Percentiles rank a stretch among this genome's conserved stretches.
These are phyloP conservation scores for Mythimna ferrago DNA, from an alignment of 2,888 invertebrate genomes.

Conservation along the genomic window DNA sequence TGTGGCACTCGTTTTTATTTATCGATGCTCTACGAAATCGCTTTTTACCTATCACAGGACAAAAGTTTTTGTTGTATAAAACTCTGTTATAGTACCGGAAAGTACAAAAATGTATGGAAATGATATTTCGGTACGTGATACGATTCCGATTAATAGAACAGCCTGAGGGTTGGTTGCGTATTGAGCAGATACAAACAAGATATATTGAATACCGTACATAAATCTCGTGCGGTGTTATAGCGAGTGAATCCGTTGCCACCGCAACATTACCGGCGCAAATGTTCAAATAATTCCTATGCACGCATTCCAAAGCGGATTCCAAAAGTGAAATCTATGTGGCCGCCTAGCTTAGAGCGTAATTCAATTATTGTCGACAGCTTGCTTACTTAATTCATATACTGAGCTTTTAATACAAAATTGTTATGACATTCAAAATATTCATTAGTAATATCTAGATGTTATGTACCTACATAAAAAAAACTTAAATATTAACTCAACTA, in stretches of 20 bases:
- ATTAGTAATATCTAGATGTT: constrained; percentile 1
- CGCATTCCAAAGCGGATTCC: constrained; percentile 73
- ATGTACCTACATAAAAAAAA: too few species aligned
- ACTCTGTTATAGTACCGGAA: constrained; percentile 47
- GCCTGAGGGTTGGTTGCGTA: constrained; percentile 61
- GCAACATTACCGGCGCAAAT: constrained; percentile 75
- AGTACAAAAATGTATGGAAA: constrained; percentile 55
- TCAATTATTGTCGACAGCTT: constrained; percentile 59
- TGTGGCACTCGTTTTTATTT: constrained; percentile 81
- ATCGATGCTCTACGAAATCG: constrained; percentile 76
- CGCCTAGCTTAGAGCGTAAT: constrained; percentile 58
- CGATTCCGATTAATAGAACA: constrained; percentile 73
- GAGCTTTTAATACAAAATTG: constrained; percentile 35
- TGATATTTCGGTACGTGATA: constrained; percentile 60
- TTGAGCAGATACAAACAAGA: constrained; percentile 74
- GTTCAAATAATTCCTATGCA: constrained; percentile 78
- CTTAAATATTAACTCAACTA: too few species aligned
- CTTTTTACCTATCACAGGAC: constrained; percentile 73
- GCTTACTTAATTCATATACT: constrained; percentile 51
- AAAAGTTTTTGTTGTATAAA: constrained; percentile 66
- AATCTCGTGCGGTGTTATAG: constrained; percentile 73
- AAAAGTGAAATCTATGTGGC: constrained; percentile 71
- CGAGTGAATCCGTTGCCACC: constrained; percentile 73
- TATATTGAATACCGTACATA: constrained; percentile 78
- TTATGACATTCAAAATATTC: constrained; percentile 39